Evolutionary conservation across 2,113 vertebrate genomes (phyloP).

Genomic region (Oreotrochilus melanogaster): DNA sequence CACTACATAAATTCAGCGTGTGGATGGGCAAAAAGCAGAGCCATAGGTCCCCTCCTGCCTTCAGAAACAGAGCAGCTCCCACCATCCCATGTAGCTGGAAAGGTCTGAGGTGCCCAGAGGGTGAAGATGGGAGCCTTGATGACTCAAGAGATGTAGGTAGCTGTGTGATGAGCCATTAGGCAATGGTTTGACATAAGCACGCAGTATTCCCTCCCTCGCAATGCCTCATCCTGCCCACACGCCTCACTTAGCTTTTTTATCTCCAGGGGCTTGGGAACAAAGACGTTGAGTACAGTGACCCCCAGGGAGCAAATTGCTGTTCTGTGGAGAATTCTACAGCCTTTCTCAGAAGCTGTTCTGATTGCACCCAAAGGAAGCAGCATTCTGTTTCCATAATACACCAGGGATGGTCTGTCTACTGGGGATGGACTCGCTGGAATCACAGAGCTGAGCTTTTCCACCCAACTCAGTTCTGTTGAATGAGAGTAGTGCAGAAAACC

Average conservation of each 20-base stretch:
- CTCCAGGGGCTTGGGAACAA: not conserved
- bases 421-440: slow-evolving; percentile 49
- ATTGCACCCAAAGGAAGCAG: not conserved
- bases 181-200: not conserved
- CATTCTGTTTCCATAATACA: slow-evolving; percentile 13
- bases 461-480: slow-evolving; percentile 18
- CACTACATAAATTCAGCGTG: not conserved
- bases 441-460: slow-evolving; percentile 52
- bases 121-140: not conserved
- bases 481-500: slow-evolving; percentile 13
- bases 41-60: not conserved
- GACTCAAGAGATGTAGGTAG: not conserved
- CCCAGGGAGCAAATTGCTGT: not conserved
- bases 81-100: not conserved
- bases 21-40: not conserved
- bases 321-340: not conserved
- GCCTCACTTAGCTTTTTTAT: not conserved
- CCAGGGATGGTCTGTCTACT: not conserved
- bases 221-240: not conserved
- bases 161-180: not conserved
- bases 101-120: not conserved
- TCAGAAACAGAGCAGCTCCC: not conserved
- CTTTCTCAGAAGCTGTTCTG: not conserved
- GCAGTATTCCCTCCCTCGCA: not conserved
- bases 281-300: not conserved